Percentiles rank a stretch among this genome's conserved stretches.
These are phyloP conservation scores for Fundulus diaphanus DNA, from an alignment of 2,797 vertebrate species.

Conservation along the genomic window DNA sequence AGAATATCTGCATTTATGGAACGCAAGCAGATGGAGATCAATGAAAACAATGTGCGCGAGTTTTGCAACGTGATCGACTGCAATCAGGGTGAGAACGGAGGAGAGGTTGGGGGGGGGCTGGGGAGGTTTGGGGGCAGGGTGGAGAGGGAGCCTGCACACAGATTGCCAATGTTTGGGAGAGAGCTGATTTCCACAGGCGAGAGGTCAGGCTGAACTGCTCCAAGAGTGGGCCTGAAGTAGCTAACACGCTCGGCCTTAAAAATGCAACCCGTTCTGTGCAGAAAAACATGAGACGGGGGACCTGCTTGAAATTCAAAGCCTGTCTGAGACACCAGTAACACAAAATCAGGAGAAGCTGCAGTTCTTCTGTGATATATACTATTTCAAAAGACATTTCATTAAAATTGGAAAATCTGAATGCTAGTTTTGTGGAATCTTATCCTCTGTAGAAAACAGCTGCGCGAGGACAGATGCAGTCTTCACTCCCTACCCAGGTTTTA, in stretches of 20 bases:
- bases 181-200: slow-evolving; percentile 83
- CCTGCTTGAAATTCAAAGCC: slow-evolving; percentile 57
- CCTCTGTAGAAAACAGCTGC: slow-evolving; percentile 93
- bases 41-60: slow-evolving; percentile 99
- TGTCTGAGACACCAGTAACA: slow-evolving; percentile 46
- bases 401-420: slow-evolving; percentile 23
- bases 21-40: slow-evolving; percentile 99
- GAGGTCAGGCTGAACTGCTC: slow-evolving; percentile 80
- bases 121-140: slow-evolving; percentile 35
- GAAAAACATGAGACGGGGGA: slow-evolving; percentile 58
- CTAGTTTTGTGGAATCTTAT: slow-evolving; percentile 30
- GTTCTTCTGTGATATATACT: slow-evolving; percentile 23
- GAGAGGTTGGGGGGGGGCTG: slow-evolving; percentile 38
- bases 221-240: slow-evolving; percentile 76
- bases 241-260: slow-evolving; percentile 74
- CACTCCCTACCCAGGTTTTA: slow-evolving; percentile 97
- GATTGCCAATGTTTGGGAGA: slow-evolving; percentile 86
- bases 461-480: slow-evolving; percentile 98
- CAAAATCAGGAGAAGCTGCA: slow-evolving; percentile 43
- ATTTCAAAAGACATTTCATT: slow-evolving; percentile 14
- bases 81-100: slow-evolving; percentile 96
- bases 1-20: slow-evolving; percentile 99
- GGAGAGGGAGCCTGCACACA: slow-evolving; percentile 71
- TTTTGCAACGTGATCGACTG: slow-evolving; percentile 99
- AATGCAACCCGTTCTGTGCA: slow-evolving; percentile 71